Conservation (phyloP, 2,888 invertebrate genomes). For the Melinaea marsaeus region DNA sequence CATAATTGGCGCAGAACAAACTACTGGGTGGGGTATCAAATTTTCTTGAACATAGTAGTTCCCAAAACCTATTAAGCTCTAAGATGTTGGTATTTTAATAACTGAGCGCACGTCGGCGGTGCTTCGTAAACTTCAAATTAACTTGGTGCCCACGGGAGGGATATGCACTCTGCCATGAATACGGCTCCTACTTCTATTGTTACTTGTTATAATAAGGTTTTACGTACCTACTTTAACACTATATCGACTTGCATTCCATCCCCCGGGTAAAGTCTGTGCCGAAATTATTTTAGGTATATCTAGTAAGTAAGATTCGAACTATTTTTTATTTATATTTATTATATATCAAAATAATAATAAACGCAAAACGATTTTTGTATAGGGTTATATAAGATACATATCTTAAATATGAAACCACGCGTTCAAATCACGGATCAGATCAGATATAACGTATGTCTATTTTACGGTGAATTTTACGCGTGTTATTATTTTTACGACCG, state of each 20-base stretch:
- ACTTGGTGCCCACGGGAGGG: constrained; percentile 61
- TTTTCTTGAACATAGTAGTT: constrained; percentile 49
- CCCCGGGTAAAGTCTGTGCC: constrained; percentile 16
- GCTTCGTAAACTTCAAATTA: constrained; percentile 71
- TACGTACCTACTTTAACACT: constrained; percentile 31
- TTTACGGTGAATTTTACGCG: constrained; percentile 46
- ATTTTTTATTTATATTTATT: neutral
- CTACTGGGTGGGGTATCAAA: constrained; percentile 36
- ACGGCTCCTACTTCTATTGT: constrained; percentile 39
- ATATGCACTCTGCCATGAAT: constrained; percentile 47
- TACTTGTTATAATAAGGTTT: constrained; percentile 39
- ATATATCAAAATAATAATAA: neutral
- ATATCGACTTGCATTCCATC: constrained; percentile 22
- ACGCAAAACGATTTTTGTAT: neutral
- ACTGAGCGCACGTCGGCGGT: constrained; percentile 53
- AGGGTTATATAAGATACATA: constrained; percentile 4
- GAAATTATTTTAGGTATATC: neutral
- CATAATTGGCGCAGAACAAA: constrained; percentile 25
- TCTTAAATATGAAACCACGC: constrained; percentile 34
- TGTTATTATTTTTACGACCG: constrained; percentile 53
- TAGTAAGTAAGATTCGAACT: too few species aligned
- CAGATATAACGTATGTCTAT: constrained; percentile 44
- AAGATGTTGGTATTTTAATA: constrained; percentile 71
- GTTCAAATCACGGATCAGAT: constrained; percentile 40
- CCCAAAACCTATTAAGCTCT: constrained; percentile 66